Percentiles rank a stretch among this genome's conserved stretches.
phyloP scores from a whole-genome alignment of 2,888 invertebrate species.

The Coleophora flavipennella region DNA sequence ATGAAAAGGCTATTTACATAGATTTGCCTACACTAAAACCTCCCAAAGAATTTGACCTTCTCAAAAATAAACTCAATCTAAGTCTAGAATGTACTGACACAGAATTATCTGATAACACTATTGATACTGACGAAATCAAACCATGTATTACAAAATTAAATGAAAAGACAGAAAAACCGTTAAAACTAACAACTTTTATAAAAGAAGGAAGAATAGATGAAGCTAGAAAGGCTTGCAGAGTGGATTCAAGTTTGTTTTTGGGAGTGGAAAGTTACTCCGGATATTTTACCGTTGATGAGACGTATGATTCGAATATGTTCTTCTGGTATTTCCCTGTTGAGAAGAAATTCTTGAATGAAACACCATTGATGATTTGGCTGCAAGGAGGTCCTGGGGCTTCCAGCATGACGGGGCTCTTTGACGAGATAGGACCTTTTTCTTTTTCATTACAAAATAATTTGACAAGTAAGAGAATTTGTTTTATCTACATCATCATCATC shows the following conservation, averaged over 20 bases:
- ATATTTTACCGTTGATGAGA: conserved; percentile 80
- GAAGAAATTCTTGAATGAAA: conserved; percentile 43
- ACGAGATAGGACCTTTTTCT: conserved; percentile 55
- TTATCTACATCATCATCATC: too few species aligned
- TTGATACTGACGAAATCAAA: conserved; percentile 6
- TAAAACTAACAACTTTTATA: conserved; percentile 51
- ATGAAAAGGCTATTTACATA: not conserved
- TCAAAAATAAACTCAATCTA: too few species aligned
- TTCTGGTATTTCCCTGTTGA: conserved; percentile 86
- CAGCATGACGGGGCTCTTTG: conserved; percentile 62
- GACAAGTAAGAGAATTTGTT: conserved; percentile 20
- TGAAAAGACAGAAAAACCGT: conserved; percentile 33
- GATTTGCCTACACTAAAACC: conserved; percentile 4
- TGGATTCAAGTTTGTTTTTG: conserved; percentile 36
- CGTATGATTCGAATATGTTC: conserved; percentile 81
- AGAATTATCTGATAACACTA: conserved; percentile 1
- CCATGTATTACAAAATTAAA: conserved; percentile 1
- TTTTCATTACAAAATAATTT: conserved; percentile 18
- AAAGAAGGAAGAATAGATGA: conserved; percentile 42
- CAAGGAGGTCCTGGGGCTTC: conserved; percentile 90
- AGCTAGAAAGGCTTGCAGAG: conserved; percentile 43
- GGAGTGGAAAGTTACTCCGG: conserved; percentile 66
- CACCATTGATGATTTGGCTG: conserved; percentile 88
- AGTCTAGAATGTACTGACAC: not conserved
- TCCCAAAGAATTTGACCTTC: not conserved